These are phyloP conservation scores for Asarcornis scutulata DNA, from an alignment of 2,113 vertebrate genomes.

Conservation along the genomic window DNA sequence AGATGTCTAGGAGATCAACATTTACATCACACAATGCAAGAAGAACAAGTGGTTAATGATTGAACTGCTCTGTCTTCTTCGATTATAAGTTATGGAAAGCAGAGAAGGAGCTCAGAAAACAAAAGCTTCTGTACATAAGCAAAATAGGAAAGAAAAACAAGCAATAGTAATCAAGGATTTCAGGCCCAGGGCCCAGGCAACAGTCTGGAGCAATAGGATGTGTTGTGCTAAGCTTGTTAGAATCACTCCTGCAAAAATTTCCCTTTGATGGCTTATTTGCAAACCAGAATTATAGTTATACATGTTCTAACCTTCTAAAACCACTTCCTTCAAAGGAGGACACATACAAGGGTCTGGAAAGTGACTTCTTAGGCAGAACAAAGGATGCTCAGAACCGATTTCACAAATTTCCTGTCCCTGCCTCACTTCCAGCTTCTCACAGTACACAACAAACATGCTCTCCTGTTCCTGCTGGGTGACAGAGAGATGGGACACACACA, in stretches of 20 bases:
- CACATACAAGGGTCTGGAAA: not conserved
- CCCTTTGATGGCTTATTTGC: constrained; percentile 38
- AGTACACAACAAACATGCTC: not conserved
- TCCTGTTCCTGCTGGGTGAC: not conserved
- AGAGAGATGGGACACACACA: not conserved
- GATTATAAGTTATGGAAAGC: not conserved
- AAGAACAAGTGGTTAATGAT: not conserved
- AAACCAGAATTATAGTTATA: not conserved
- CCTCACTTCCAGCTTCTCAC: not conserved
- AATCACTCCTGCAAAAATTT: not conserved
- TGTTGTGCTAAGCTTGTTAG: not conserved
- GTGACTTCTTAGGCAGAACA: not conserved
- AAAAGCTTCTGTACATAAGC: constrained; percentile 18
- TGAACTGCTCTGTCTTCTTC: not conserved
- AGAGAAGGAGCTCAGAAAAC: constrained; percentile 2
- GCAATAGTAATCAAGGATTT: not conserved
- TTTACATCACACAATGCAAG: not conserved
- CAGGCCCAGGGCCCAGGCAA: not conserved
- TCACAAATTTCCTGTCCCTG: not conserved
- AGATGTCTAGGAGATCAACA: not conserved
- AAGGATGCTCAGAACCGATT: not conserved
- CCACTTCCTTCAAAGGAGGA: not conserved
- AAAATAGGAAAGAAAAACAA: not conserved
- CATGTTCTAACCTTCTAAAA: not conserved
- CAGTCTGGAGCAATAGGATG: not conserved